Evolutionary conservation across 2,797 vertebrate species (phyloP), one percentile per base, ranked within the genome.

Genomic region (Diplodus puntazzo): DNA sequence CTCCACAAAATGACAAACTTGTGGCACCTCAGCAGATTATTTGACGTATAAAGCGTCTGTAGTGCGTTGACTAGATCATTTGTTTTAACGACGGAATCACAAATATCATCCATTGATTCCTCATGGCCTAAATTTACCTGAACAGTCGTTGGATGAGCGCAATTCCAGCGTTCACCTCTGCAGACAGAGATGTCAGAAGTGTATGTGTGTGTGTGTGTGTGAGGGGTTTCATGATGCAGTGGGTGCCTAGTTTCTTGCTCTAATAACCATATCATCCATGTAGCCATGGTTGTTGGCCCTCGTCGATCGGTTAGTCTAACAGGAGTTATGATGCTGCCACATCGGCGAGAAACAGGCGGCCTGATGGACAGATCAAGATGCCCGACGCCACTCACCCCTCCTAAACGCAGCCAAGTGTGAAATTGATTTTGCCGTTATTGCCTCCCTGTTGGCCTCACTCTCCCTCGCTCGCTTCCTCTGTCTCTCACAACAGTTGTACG

Each of bases 351-450:
- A 65, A 62, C 70, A 64, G 3, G 14, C 21, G 1, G 74, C 46
- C 79, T 90, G 90, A 92, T 76, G 84, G 89, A 90, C 88, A 71
- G 84, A 93, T 92, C 83, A 80, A 90, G 88, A 89, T 76, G 83
- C 80, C 83, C 34, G 63, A 71, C 13, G n/a, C 79, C 83, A 81
- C 76, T 88, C 87, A 78, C 76, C 87, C 87, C 82, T 86, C 78
- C 55, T 71, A 27, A 88, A 92, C 3, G 70, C 89, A 89, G 77
- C 61, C 91, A 82, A 83, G 91, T 88, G 90, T 91, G 94, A 94
- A 95, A 95, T 94, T 92, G 92, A 94, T 92, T 93, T 90, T 83
- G 87, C 87, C 20, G 62, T 91, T 87, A 85, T 89, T 82, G 68
- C 87, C 73, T 81, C 77, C 75, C 74, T n/a, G 58, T 81, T 79